Evolutionary conservation across 35 echinoderm and acorn worm genomes (phyloP).

Genomic region (Patiria miniata): DNA sequence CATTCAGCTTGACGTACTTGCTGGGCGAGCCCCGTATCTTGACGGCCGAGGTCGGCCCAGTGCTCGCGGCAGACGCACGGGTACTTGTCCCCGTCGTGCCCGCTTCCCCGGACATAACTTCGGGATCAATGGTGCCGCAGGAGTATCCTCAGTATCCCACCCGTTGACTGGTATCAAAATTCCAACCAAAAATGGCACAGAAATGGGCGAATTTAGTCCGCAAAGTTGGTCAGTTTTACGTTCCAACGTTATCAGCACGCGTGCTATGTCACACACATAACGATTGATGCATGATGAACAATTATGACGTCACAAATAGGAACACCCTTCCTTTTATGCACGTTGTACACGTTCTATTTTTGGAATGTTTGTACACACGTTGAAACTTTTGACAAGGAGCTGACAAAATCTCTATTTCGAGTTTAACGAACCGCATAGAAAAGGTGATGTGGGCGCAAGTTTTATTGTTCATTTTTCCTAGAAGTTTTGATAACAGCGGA

Average conservation of each 20-base stretch:
- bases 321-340: slow-evolving; percentile 11
- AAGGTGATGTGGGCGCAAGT: no score
- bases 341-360: neutral
- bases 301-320: slow-evolving; percentile 30
- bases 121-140: neutral
- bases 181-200: neutral
- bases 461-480: no score
- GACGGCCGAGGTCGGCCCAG: slow-evolving; percentile 58
- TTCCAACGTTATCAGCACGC: no score
- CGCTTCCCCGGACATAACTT: slow-evolving; percentile 74
- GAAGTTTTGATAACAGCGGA: no score
- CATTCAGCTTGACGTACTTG: slow-evolving; percentile 99
- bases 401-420: no score
- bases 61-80: slow-evolving; percentile 16
- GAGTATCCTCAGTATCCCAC: neutral
- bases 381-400: no score
- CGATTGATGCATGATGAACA: slow-evolving; percentile 8
- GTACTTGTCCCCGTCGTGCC: slow-evolving; percentile 33
- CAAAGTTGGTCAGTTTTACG: no score
- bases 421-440: no score
- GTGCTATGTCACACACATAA: no score
- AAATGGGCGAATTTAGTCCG: neutral
- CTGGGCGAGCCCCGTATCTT: slow-evolving; percentile 87
- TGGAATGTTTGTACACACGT: neutral
- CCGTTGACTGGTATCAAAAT: neutral